phyloP scores from a whole-genome alignment of 2,797 vertebrate genomes.

The Psittacula echo region DNA sequence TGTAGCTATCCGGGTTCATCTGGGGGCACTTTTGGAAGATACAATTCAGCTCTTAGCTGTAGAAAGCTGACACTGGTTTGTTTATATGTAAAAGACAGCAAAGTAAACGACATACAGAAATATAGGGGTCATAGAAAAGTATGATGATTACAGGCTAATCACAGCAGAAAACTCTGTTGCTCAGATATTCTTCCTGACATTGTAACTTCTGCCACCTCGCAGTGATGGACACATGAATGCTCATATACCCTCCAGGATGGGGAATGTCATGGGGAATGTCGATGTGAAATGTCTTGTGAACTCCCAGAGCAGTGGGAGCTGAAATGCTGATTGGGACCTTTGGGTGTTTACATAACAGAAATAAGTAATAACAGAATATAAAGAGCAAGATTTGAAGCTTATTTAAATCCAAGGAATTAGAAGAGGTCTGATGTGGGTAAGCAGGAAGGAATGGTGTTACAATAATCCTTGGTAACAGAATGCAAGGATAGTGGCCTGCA shows the following conservation, averaged over 20 bases:
- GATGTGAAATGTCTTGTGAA: background rate
- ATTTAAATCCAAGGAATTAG: background rate
- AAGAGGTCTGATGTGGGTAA: background rate
- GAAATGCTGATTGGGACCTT: background rate
- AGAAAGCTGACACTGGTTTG: background rate
- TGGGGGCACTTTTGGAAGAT: background rate
- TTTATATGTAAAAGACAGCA: background rate
- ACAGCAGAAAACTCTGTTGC: background rate
- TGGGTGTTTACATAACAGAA: background rate
- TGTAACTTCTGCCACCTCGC: background rate
- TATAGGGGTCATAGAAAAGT: background rate
- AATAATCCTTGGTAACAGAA: background rate
- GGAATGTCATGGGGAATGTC: background rate
- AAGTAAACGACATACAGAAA: background rate
- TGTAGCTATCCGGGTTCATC: background rate
- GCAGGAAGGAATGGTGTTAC: background rate
- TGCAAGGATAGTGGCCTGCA: background rate
- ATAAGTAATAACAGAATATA: background rate
- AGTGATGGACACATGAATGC: background rate
- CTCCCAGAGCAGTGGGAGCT: background rate
- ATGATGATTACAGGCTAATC: background rate
- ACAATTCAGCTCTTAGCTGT: background rate
- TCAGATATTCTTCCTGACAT: background rate
- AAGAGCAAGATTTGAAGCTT: background rate
- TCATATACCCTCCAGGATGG: background rate